A percentile compares a stretch with the other conserved stretches of the same genome.
phyloP scores from a whole-genome alignment of 2,797 vertebrate genomes.

The Hydrophis major region DNA sequence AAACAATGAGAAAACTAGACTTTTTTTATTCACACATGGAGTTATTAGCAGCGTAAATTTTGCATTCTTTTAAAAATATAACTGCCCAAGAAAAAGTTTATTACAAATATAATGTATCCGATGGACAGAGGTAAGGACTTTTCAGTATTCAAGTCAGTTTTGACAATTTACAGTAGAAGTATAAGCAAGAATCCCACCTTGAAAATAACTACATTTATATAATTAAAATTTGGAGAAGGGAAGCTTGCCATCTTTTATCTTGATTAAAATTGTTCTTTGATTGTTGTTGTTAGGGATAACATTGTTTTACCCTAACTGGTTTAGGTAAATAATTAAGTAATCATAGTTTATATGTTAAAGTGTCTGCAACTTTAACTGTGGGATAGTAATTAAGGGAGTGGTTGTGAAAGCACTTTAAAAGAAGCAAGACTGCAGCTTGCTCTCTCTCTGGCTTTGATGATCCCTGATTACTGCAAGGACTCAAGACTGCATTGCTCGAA shows the following conservation, averaged over 20 bases:
- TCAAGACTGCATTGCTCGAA: too few species aligned
- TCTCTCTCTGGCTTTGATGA: too few species aligned
- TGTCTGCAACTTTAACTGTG: too few species aligned
- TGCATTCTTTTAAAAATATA: neutral
- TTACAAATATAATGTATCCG: neutral
- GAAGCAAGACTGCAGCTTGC: too few species aligned
- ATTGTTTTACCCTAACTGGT: too few species aligned
- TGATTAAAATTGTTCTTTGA: neutral
- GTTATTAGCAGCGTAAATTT: neutral
- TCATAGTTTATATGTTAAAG: too few species aligned
- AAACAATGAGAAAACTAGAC: neutral
- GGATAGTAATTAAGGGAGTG: too few species aligned
- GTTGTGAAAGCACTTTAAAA: too few species aligned
- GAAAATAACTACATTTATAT: neutral
- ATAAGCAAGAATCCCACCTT: neutral
- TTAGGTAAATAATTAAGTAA: too few species aligned
- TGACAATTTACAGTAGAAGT: neutral
- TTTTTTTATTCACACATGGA: neutral
- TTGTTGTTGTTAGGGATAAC: neutral
- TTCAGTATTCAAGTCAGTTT: neutral
- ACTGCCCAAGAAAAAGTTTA: neutral
- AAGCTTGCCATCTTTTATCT: neutral
- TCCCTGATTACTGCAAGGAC: too few species aligned
- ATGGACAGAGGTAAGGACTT: neutral
- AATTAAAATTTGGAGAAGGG: neutral